Base-by-base conservation (phyloP, 2,888 invertebrate genomes). In the Caradrina kadenii region DNA sequence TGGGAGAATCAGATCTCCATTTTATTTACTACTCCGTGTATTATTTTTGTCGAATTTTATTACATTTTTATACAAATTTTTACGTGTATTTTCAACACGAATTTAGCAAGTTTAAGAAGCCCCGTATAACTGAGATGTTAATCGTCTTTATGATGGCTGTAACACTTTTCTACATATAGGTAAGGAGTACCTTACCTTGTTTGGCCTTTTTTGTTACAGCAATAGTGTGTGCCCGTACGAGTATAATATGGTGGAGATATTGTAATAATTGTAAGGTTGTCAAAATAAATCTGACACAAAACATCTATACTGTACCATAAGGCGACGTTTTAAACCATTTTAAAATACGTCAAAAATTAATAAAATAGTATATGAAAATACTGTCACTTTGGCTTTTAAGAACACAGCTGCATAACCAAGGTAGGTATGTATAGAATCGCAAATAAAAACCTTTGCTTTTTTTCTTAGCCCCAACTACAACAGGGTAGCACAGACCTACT, bases 41-140 rank as follows among this genome's bases (percentile, higher is more conserved):
- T 73, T 83, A 77, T 82, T 79, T 82, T 82, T 82, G 76, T n/a
- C 62, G 62, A 69, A 42, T 73, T 75, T 70, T 78, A 39, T 54
- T 19, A 31, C 8, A 48, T 45, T 59, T 80, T 80, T 63, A 71
- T 77, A 71, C 22, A 77, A 77, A 66, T 19, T 31, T 4, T 52
- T 48, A 19, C 5, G 56, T 61, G 39, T 53, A 15, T 53, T 60
- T 45, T 52, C 39, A 56, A 70, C 71, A 76, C 55, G 39, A 56
- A 42, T 65, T 65, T 45, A 5, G 35, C 64, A 55, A 49, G 39
- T 63, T 55, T 63, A 17, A 55, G 39, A 66, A 66, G 65, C 72
- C 42, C 26, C 42, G 61, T 35, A 66, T 17, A 45, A 21, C 48
- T 56, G 6, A 81, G 77, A 81, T 50, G 60, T 65, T 61, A 77